Conservation (phyloP, 2,113 vertebrate genomes). For the Odocoileus hemionus region DNA sequence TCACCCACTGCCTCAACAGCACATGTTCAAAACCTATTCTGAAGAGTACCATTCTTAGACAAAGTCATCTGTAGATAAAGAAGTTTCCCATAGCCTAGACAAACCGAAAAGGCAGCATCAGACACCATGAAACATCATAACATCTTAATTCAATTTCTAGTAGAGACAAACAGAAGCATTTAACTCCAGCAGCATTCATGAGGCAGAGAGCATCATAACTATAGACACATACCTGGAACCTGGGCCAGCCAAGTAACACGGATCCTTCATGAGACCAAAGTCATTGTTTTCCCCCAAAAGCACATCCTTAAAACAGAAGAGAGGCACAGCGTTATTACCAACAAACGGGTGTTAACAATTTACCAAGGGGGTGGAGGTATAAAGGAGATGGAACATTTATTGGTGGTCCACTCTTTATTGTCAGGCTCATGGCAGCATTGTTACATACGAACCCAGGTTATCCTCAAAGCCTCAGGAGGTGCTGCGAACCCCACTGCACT, state of each 20-base stretch:
- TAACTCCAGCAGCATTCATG: neutral
- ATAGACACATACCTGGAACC: slow-evolving; percentile 79
- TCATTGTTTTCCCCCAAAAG: slow-evolving; percentile 73
- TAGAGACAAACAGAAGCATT: neutral
- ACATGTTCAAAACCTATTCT: neutral
- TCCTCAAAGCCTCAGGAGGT: neutral
- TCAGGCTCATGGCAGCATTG: neutral
- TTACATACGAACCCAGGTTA: neutral
- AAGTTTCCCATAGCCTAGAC: neutral
- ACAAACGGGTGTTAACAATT: neutral
- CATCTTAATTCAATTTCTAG: neutral
- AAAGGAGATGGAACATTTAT: neutral
- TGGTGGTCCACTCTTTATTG: neutral
- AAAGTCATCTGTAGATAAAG: neutral
- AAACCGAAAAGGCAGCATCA: neutral
- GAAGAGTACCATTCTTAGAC: neutral
- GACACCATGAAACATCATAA: neutral
- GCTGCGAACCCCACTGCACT: rapidly evolving
- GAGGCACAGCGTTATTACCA: neutral
- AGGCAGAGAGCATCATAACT: neutral
- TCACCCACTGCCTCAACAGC: neutral
- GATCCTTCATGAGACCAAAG: slow-evolving; percentile 77
- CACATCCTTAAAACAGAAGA: slow-evolving; percentile 82
- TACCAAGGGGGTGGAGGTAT: neutral
- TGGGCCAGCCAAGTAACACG: slow-evolving; percentile 52